phyloP scores from a whole-genome alignment of 2,113 vertebrate genomes.

The Nothoprocta perdicaria region DNA sequence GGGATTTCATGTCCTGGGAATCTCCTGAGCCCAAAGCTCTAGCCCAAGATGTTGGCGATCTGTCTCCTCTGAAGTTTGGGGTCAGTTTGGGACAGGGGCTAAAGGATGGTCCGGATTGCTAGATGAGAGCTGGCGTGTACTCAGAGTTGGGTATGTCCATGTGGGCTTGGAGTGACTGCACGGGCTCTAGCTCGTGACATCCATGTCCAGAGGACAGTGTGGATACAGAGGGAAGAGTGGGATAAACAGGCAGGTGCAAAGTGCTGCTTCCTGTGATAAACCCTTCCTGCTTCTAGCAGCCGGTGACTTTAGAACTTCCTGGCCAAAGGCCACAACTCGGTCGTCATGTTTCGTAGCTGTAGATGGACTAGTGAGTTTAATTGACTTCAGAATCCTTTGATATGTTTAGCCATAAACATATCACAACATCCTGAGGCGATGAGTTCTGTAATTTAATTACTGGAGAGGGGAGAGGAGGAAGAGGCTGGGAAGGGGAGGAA shows the following conservation, averaged over 20 bases:
- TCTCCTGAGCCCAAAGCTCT: conserved; percentile 26
- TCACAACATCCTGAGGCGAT: conserved; percentile 43
- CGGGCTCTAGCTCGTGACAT: background rate
- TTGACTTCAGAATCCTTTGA: conserved; percentile 59
- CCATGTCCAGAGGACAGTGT: background rate
- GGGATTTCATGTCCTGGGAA: conserved; percentile 41
- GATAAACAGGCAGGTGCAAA: background rate
- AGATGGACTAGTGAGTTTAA: conserved; percentile 53
- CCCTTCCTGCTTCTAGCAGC: background rate
- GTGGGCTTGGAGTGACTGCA: background rate
- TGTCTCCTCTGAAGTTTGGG: conserved; percentile 12
- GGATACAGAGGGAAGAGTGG: background rate
- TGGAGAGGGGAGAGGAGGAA: background rate
- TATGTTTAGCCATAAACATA: background rate
- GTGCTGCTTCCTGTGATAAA: conserved; percentile 23
- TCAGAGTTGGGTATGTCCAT: background rate
- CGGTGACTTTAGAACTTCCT: conserved; percentile 1
- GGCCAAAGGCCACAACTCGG: conserved; percentile 25
- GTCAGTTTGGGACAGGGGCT: conserved; percentile 43
- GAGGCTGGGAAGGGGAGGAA: too few relatives aligned
- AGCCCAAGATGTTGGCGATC: background rate
- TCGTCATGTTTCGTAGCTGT: conserved; percentile 43
- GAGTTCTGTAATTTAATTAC: conserved; percentile 47
- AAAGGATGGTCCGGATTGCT: background rate
- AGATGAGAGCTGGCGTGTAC: background rate